Conservation (phyloP, 2,888 invertebrate genomes). For the Subacronicta megacephala region DNA sequence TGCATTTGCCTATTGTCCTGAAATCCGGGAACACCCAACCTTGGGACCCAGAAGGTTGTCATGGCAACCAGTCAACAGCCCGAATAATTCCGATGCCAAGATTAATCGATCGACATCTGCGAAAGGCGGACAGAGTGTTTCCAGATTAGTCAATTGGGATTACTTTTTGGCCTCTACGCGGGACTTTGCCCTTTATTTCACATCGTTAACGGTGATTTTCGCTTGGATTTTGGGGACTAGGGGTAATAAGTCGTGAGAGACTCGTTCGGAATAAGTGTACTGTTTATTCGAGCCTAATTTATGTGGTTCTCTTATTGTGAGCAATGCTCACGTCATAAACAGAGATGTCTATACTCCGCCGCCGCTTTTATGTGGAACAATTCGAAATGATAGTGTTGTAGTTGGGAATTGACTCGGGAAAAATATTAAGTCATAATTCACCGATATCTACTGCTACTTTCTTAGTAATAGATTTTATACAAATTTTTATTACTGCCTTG, state of each 20-base stretch:
- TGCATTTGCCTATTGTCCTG: conserved; percentile 34
- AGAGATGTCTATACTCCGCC: conserved; percentile 40
- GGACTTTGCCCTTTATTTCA: conserved; percentile 50
- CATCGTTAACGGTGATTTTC: conserved; percentile 47
- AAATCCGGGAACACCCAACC: conserved; percentile 30
- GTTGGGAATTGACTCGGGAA: conserved; percentile 41
- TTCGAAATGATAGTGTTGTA: conserved; percentile 39
- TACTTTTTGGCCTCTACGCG: conserved; percentile 54
- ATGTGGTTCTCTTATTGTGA: conserved; percentile 65
- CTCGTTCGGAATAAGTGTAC: conserved; percentile 63
- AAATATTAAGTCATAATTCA: conserved; percentile 16
- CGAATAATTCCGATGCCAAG: conserved; percentile 79
- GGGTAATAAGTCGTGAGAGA: conserved; percentile 61
- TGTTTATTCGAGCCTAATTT: conserved; percentile 72
- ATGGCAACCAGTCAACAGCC: conserved; percentile 75
- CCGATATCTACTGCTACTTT: background rate
- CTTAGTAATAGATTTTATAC: background rate
- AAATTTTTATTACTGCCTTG: background rate
- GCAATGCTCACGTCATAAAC: conserved; percentile 58
- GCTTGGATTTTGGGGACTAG: conserved; percentile 15
- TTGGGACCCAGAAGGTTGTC: conserved; percentile 58
- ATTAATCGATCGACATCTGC: conserved; percentile 85
- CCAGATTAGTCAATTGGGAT: conserved; percentile 85
- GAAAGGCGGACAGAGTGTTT: conserved; percentile 77
- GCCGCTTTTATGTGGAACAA: conserved; percentile 37